Base-by-base conservation (phyloP, 2,888 invertebrate species). In the Anthophora plumipes region DNA sequence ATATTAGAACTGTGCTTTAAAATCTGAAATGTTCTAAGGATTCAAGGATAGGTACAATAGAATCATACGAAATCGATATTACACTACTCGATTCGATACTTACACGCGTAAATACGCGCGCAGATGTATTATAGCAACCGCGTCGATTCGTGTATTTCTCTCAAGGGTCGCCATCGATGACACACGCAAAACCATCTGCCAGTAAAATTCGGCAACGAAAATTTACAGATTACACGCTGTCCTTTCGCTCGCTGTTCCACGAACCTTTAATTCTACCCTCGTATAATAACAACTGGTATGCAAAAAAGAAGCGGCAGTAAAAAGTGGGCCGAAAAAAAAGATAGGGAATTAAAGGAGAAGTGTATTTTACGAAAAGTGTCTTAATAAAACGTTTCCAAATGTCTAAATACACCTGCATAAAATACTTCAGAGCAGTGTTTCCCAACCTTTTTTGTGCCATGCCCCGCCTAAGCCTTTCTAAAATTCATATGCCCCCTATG, bases 141-240 rank as follows among this genome's bases (percentile, higher is more conserved):
- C 9, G 39, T 41, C 50, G 31, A 14, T 31, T 46, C 59, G 31
- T 52, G 60, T 55, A 55, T 67, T 68, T 63, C 52, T 69, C 37
- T 68, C 12, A 31, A 25, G 9, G 31, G 43, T 25, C 17, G 25
- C 37, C 12, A 68, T 48, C 63, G 41, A 57, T 43, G 61, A 17
- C 61, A 77, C 67, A 25, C 46, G 61, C 9, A 20, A 41, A 71
- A 71, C 60, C 74, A 80, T 61, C 71, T 80, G 77, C n/a, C 71
- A 46, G 22, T 6, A 22, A 46, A 46, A 22, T 71, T 63, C 54
- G 41, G 6, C 37, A 46, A n/a, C 61, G 37, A 71, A 61, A 54
- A 61, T 61, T 77, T 50, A 37, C 48, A 8, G 31, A 66, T 76
- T 76, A 64, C 39, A 69, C 12, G 61, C 25, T 67, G 55, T 71